Base-by-base conservation (phyloP, 2,888 invertebrate genomes). In the Zeuzera pyrina region DNA sequence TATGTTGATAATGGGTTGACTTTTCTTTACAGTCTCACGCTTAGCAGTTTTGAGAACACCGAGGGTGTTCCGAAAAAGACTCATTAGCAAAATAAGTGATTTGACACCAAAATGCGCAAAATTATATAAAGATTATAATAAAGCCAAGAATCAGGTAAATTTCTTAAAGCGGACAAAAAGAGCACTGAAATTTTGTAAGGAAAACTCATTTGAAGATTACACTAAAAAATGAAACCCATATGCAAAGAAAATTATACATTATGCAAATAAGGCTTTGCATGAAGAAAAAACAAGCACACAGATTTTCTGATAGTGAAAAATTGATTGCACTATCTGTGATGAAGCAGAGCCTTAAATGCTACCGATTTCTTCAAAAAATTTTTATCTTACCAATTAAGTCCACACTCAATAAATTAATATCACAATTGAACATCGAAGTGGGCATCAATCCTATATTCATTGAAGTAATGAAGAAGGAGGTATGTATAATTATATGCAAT, bases 231-330 rank as follows among this genome's bases (percentile, higher is more conserved):
- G 32, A 11, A 36, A 36, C 25, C 36, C 36, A 3, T 15, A 23
- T 8, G 32, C 32, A 21, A 36, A 28, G 12, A 33, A 24, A 11
- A n/a, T 36, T 15, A 8, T 33, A 19, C 13, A 24, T n/a, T 13
- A 36, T 36, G 36, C 36, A 36, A 21, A 29, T 34, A 7, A 37
- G 30, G 15, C 31, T 29, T 1, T 33, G 35, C 15, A 26, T n/a
- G 12, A 37, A 34, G 23, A 31, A 30, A 7, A 31, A 29, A 11
- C 13, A 37, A 15, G 36, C 25, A 7, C 26, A 30, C 6, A 14
- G 35, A 15, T 35, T 31, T 15, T 12, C 35, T 10, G 8, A 14
- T 3, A 30, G 30, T 2, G 34, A 37, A 29, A 37, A 37, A 25
- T 12, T 34, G 8, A 31, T 37, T 15, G 34, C 29, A 13, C 24